phyloP scores from a whole-genome alignment of 2,888 invertebrate species.

The Fabriciana adippe region DNA sequence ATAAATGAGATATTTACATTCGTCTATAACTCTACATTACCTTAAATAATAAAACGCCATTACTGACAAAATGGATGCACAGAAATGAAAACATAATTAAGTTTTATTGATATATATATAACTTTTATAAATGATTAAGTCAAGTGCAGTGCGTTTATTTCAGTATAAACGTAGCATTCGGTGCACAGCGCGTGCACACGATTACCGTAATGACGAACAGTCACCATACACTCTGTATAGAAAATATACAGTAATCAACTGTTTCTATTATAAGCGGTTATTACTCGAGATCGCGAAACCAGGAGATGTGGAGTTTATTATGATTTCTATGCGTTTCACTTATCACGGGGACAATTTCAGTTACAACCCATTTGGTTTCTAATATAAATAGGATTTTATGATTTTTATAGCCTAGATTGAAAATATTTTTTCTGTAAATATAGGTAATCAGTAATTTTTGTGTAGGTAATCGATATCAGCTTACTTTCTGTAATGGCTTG shows the following conservation, averaged over 20 bases:
- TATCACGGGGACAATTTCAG: constrained; percentile 38
- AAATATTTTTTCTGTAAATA: neutral
- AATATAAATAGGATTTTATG: too few relatives aligned
- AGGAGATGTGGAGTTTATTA: constrained; percentile 47
- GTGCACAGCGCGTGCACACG: constrained; percentile 55
- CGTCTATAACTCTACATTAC: too few relatives aligned
- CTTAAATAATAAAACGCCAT: too few relatives aligned
- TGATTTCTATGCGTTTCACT: constrained; percentile 50
- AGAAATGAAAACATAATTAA: too few relatives aligned
- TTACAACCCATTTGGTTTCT: constrained; percentile 1
- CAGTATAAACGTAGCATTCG: constrained; percentile 45
- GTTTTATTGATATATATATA: too few relatives aligned
- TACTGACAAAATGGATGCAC: too few relatives aligned
- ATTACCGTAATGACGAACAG: constrained; percentile 65
- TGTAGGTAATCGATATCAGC: too few relatives aligned
- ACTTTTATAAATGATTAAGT: too few relatives aligned
- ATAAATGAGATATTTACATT: too few relatives aligned
- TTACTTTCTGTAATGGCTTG: too few relatives aligned
- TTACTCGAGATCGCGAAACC: constrained; percentile 44
- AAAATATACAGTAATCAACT: constrained; percentile 67
- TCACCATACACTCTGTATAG: constrained; percentile 49
- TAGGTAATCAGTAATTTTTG: too few relatives aligned
- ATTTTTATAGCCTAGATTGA: neutral
- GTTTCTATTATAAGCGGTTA: constrained; percentile 58
- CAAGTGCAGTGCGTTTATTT: neutral